Evolutionary conservation across 2,888 invertebrate genomes (phyloP).

Genomic region (Cinara cedri): DNA sequence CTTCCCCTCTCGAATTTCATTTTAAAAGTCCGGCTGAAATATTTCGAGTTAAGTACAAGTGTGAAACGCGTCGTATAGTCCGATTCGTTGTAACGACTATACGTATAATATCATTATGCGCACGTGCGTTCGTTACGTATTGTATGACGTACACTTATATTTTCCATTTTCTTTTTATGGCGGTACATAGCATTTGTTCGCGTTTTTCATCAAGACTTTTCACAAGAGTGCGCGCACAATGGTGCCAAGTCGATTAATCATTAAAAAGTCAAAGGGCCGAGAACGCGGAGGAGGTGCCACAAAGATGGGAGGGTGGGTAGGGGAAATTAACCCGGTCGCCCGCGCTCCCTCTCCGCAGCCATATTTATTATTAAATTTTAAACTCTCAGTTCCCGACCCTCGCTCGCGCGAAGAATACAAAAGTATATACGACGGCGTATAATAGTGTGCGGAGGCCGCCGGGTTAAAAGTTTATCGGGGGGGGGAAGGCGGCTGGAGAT

Average conservation of each 20-base stretch:
- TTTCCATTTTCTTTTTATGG: background rate
- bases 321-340: slow-evolving; percentile 46
- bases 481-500: slow-evolving; percentile 8
- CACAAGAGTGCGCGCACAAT: slow-evolving; percentile 7
- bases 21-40: no score
- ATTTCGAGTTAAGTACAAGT: no score
- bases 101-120: background rate
- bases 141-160: background rate
- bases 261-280: slow-evolving; percentile 51
- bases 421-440: slow-evolving; percentile 28
- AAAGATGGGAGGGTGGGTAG: no score
- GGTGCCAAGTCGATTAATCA: slow-evolving; percentile 51
- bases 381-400: slow-evolving; percentile 50
- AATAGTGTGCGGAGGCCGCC: background rate
- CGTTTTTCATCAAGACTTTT: slow-evolving; percentile 20
- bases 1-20: no score
- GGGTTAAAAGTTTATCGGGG: slow-evolving; percentile 48
- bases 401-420: slow-evolving; percentile 42
- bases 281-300: background rate
- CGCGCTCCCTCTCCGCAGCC: background rate
- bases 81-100: background rate
- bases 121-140: background rate
- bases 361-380: slow-evolving; percentile 57
- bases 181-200: background rate
- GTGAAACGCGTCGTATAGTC: no score